Evolutionary conservation across 2,888 invertebrate genomes (phyloP).

Genomic region (Mesorhabditis spiculigera): DNA sequence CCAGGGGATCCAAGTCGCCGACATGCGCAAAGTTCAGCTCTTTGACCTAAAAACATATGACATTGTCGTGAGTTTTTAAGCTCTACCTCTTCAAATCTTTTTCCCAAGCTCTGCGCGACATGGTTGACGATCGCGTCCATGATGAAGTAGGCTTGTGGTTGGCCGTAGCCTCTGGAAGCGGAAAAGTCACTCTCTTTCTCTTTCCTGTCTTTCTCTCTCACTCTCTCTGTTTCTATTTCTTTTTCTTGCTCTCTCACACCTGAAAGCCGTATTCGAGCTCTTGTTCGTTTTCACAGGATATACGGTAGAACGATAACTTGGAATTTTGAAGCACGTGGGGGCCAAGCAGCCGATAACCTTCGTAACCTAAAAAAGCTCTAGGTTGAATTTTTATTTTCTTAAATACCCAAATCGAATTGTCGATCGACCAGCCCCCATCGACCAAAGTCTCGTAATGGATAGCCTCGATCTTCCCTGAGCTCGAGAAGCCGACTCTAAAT

Average conservation of each 20-base stretch:
- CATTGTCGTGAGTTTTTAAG: not conserved
- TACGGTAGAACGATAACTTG: slow-evolving; percentile 72
- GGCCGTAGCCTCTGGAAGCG: slow-evolving; percentile 75
- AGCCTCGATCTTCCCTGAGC: slow-evolving; percentile 74
- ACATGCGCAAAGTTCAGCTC: slow-evolving; percentile 66
- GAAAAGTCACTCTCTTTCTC: not conserved
- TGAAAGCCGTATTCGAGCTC: slow-evolving; percentile 78
- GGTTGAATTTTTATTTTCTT: not conserved
- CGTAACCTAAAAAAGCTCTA: slow-evolving; percentile 7
- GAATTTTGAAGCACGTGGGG: slow-evolving; percentile 70
- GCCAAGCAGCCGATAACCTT: slow-evolving; percentile 10
- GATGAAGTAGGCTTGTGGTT: slow-evolving; percentile 82
- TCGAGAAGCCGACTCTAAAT: slow-evolving; percentile 60
- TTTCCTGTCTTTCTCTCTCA: no score
- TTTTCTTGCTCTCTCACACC: slow-evolving; percentile 12
- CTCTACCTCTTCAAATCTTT: slow-evolving; percentile 68
- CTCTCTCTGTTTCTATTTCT: not conserved
- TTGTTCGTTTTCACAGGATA: slow-evolving; percentile 77
- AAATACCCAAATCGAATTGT: slow-evolving; percentile 68
- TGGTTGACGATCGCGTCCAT: slow-evolving; percentile 76
- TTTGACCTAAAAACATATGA: slow-evolving; percentile 11
- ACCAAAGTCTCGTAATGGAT: slow-evolving; percentile 73
- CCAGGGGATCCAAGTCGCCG: slow-evolving; percentile 64
- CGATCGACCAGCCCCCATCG: slow-evolving; percentile 79
- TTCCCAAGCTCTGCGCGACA: slow-evolving; percentile 71